A percentile compares a stretch with the other conserved stretches of the same genome.
Conservation (phyloP, 2,888 invertebrate species). For the Andrena fulva region DNA sequence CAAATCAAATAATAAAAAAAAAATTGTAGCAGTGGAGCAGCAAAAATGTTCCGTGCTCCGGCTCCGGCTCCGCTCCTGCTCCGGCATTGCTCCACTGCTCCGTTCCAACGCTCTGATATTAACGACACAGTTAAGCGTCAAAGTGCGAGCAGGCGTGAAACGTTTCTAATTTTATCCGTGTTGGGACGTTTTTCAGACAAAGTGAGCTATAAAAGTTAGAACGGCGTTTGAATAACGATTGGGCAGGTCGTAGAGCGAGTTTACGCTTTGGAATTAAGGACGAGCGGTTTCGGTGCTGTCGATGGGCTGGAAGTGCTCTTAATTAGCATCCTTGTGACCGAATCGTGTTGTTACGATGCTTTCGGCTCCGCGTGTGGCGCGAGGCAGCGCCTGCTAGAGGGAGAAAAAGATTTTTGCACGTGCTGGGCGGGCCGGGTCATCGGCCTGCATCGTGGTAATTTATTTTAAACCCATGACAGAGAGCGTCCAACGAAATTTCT, state of each 20-base stretch:
- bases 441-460: conserved; percentile 64
- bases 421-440: conserved; percentile 65
- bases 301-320: conserved; percentile 15
- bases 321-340: conserved; percentile 19
- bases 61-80: too few species aligned
- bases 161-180: conserved; percentile 18
- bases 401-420: conserved; percentile 64
- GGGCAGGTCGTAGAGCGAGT: not conserved
- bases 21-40: too few species aligned
- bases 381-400: conserved; percentile 28
- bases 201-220: not conserved
- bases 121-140: conserved; percentile 11
- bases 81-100: too few species aligned
- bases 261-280: not conserved
- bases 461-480: conserved; percentile 65
- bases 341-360: conserved; percentile 30
- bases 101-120: not conserved
- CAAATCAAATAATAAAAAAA: too few species aligned
- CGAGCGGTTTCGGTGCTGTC: not conserved
- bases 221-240: not conserved
- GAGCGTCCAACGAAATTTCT: conserved; percentile 55
- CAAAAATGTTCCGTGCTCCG: too few species aligned
- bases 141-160: not conserved
- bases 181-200: not conserved
- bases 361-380: conserved; percentile 53